phyloP scores from a whole-genome alignment of 2,113 vertebrate genomes.

The Astur gentilis region DNA sequence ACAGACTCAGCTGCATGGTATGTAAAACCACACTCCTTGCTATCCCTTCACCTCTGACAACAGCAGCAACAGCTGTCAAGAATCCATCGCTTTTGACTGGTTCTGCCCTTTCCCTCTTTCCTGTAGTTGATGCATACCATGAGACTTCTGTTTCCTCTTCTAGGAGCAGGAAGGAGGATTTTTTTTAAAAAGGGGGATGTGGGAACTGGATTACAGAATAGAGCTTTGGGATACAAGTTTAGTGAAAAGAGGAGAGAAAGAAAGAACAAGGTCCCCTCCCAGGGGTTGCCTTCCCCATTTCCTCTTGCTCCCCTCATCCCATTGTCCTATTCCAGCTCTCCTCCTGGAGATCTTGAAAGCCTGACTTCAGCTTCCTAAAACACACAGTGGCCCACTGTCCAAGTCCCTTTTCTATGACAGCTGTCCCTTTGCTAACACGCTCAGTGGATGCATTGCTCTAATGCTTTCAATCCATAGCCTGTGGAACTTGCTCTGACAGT shows the following conservation, averaged over 20 bases:
- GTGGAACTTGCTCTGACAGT: neutral
- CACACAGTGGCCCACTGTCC: no score
- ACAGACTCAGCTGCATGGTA: neutral
- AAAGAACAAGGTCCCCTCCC: neutral
- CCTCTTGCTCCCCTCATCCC: neutral
- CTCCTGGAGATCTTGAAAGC: neutral
- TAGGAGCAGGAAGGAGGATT: neutral
- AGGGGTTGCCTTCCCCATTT: neutral
- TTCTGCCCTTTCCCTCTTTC: neutral
- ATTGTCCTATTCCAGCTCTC: neutral
- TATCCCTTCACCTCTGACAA: neutral
- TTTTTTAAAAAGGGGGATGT: neutral
- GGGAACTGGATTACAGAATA: neutral
- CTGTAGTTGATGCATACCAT: neutral
- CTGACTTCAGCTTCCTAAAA: neutral
- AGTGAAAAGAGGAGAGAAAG: neutral
- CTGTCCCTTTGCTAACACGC: neutral
- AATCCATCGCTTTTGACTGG: neutral
- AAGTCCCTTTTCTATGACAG: neutral
- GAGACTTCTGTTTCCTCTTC: neutral
- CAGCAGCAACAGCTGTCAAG: neutral
- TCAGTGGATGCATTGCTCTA: neutral
- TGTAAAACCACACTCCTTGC: rapidly evolving
- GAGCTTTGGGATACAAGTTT: neutral
- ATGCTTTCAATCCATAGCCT: neutral